Base-by-base conservation (phyloP, 2,797 vertebrate species). In the Protonibea diacanthus region DNA sequence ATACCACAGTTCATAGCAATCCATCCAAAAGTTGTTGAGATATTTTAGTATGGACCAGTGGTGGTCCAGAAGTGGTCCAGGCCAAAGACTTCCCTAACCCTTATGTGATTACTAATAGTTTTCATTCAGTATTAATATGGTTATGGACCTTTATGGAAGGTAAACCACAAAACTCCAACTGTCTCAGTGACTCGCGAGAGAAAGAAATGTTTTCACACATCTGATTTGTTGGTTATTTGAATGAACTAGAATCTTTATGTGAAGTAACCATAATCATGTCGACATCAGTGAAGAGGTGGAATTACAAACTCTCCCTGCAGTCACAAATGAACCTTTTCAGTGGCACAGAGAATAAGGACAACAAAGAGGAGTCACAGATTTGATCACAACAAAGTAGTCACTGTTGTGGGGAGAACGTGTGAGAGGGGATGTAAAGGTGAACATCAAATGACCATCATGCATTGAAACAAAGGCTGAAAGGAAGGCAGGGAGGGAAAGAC, bases 391-490 rank as follows among this genome's bases (percentile, higher is more conserved):
- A 64, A 45, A 68, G 52, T 38, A 40, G 47, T 66, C 48, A 42
- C 42, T 56, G 25, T 63, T 44, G 58, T 25, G 48, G n/a, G 64
- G n/a, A 33, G 33, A 15, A 10, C 0, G 12, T 51, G 48, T 27
- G 48, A 23, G 15, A n/a, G 51, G 59, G 63, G 74, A 9, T 44
- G 64, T 33, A 55, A 62, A 67, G 57, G 70, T 73, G 68, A 56
- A 76, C 71, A 69, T 81, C 76, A 70, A 76, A 77, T 71, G 66
- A 81, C 52, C 53, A 65, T 69, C 77, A 78, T 3, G 9, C 74
- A 65, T 62, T 51, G 52, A 85, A 81, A 81, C 42, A 75, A 76
- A 76, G 77, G 71, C 55, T 84, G 65, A 73, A 86, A 56, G 56
- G 66, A 53, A 70, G 40, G 60, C 59, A 76, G 55, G 45, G 51